These are phyloP conservation scores for Dinomys branickii DNA, from an alignment of 2,113 vertebrate genomes.

Conservation along the genomic window DNA sequence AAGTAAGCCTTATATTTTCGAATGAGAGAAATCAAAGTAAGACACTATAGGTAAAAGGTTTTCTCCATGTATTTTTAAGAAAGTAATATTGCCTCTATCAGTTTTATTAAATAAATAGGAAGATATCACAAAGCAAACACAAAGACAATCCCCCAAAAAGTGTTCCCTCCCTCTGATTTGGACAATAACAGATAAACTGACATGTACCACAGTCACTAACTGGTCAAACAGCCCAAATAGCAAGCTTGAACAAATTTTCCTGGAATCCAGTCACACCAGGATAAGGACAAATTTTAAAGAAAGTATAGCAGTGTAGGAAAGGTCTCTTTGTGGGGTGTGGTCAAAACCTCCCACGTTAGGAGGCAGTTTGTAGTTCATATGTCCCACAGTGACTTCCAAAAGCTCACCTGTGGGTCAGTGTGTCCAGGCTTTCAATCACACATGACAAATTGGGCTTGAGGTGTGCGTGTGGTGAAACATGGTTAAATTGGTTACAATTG, in stretches of 20 bases:
- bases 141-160: background rate
- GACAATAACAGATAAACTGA: background rate
- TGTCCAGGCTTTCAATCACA: background rate
- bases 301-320: background rate
- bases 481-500: background rate
- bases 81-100: background rate
- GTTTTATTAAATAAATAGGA: constrained; percentile 58
- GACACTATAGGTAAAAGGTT: background rate
- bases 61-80: constrained; percentile 15
- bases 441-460: background rate
- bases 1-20: constrained; percentile 6
- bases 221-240: background rate
- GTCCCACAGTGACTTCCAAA: background rate
- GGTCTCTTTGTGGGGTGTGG: background rate
- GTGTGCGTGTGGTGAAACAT: background rate
- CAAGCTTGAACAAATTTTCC: background rate
- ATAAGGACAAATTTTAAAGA: background rate
- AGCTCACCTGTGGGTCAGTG: background rate
- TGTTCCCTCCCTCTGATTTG: constrained; percentile 53
- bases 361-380: background rate
- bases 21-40: constrained; percentile 29
- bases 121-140: background rate
- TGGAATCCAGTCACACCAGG: background rate
- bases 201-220: background rate
- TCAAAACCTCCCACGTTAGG: background rate